A percentile compares a stretch with the other conserved stretches of the same genome.
These are phyloP conservation scores for Rhodeus uyekii DNA, from an alignment of 2,797 vertebrate species.

Conservation along the genomic window DNA sequence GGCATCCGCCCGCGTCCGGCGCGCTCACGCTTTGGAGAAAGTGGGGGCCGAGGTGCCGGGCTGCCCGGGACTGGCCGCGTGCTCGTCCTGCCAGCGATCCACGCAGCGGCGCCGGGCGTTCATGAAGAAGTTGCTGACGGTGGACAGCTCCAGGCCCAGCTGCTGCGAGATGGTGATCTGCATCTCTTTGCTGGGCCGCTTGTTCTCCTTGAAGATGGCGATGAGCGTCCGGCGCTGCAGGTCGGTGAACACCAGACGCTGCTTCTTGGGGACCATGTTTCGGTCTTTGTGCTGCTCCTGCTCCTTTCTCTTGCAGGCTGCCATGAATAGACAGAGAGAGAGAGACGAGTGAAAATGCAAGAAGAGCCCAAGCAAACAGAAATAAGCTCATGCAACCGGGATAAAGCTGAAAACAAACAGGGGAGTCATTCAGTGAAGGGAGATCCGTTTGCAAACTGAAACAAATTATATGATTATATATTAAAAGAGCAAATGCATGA, in stretches of 20 bases:
- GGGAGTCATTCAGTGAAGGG: neutral
- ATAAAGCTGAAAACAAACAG: neutral
- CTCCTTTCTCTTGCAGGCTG: slow-evolving; percentile 97
- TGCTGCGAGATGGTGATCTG: slow-evolving; percentile 98
- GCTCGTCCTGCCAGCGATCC: slow-evolving; percentile 92
- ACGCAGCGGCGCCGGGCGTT: slow-evolving; percentile 92
- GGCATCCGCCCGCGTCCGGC: neutral
- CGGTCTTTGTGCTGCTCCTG: slow-evolving; percentile 91
- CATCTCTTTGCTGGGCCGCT: slow-evolving; percentile 97
- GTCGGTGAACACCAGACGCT: slow-evolving; percentile 98
- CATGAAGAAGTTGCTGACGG: slow-evolving; percentile 99
- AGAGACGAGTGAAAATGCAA: slow-evolving; percentile 14
- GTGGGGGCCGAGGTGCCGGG: slow-evolving; percentile 82
- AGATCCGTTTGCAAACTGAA: neutral
- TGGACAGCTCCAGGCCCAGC: slow-evolving; percentile 94
- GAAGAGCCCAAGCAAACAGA: neutral
- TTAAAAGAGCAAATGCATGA: too few species aligned
- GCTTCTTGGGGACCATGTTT: slow-evolving; percentile 93
- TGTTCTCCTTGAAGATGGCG: slow-evolving; percentile 99
- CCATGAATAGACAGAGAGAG: slow-evolving; percentile 27
- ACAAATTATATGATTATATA: too few species aligned
- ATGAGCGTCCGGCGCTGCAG: slow-evolving; percentile 96
- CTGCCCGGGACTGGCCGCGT: slow-evolving; percentile 79
- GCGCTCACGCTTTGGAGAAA: slow-evolving; percentile 92
- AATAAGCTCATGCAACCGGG: neutral